Base-by-base conservation (phyloP, 2,888 invertebrate genomes). In the Erpobdella octoculata region DNA sequence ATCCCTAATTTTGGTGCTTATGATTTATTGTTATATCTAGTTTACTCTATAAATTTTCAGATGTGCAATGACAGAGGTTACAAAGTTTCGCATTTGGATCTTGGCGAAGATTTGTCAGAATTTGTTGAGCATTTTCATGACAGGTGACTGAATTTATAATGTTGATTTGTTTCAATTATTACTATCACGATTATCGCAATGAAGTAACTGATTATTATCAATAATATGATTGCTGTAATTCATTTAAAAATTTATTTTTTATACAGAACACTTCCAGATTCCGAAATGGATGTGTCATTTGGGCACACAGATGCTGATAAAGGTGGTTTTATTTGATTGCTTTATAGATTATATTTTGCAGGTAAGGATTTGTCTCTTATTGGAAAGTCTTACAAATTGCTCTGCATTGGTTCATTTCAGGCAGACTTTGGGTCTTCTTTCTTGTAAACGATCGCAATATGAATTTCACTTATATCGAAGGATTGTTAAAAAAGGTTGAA, bases 31-130 rank as follows among this genome's bases (percentile, higher is more conserved):
- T n/a, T n/a, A n/a, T n/a, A n/a, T n/a, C n/a, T n/a, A n/a, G n/a
- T n/a, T n/a, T n/a, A n/a, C n/a, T n/a, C n/a, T n/a, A n/a, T n/a
- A 1, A 15, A 21, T 18, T 41, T 70, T 25, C 18, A 71, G 71
- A 71, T 71, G 71, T 71, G 71, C 46, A 38, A 41, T 65, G 71
- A 71, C 36, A 36, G 71, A 6, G 71, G 71, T 46, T 71, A 66
- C 37, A 71, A 41, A 59, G 71, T 71, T 5, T 53, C 66, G 9
- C 41, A 71, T 48, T 35, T 53, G 18, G 38, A 64, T 25, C 35
- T 71, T 25, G 28, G 53, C 36, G 65, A 71, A 53, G 59, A 58
- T 1, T 33, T 70, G n/a, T 61, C 61, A 18, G 70, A 70, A 41
- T 70, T 70, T 62, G 31, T 31, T 46, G 67, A 67, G 21, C 31